phyloP scores from a whole-genome alignment of 2,113 vertebrate species.

The Mesitornis unicolor region DNA sequence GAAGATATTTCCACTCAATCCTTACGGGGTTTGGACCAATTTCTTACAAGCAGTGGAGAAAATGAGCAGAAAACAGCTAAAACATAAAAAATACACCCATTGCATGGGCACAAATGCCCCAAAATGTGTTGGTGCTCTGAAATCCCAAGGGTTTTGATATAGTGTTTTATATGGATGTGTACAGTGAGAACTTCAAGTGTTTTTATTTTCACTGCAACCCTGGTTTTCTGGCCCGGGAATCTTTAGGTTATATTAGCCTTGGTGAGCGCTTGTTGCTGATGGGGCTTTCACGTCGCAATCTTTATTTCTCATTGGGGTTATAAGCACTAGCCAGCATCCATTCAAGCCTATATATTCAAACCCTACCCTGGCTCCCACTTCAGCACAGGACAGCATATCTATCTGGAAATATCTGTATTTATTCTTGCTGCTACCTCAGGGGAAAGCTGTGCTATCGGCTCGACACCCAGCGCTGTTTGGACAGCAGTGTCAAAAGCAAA shows the following conservation, averaged over 20 bases:
- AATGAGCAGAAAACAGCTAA: background rate
- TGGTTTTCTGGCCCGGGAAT: background rate
- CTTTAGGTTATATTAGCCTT: background rate
- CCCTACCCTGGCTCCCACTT: background rate
- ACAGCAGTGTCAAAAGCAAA: background rate
- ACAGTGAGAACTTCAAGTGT: background rate
- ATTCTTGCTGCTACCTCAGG: background rate
- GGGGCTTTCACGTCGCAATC: background rate
- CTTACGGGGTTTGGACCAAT: background rate
- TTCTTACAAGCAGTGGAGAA: background rate
- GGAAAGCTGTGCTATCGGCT: background rate
- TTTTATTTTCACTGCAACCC: background rate
- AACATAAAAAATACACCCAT: background rate
- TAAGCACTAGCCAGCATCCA: background rate
- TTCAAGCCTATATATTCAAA: slow-evolving; percentile 2
- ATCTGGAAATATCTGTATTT: background rate
- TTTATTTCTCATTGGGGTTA: background rate
- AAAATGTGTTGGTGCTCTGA: rapidly evolving
- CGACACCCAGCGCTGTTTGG: background rate
- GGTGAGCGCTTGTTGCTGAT: background rate
- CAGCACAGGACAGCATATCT: background rate
- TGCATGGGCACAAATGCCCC: background rate
- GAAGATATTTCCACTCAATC: background rate
- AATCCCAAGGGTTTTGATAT: background rate
- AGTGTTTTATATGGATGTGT: background rate